Conservation (phyloP, 2,888 invertebrate genomes). For the Sialis lutaria region DNA sequence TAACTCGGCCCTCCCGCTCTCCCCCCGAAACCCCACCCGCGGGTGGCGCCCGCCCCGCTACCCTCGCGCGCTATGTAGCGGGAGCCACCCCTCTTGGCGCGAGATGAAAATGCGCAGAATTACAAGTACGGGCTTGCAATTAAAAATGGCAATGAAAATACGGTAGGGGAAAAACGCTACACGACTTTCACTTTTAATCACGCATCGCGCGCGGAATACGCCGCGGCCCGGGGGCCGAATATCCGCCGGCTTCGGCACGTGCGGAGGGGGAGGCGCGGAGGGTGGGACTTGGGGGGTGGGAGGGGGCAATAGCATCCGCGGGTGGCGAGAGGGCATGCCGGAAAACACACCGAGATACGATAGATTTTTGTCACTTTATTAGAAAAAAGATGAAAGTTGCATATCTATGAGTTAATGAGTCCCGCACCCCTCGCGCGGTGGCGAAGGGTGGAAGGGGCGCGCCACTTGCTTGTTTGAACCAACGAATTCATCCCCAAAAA, state of each 20-base stretch:
- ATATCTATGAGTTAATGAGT: conserved; percentile 48
- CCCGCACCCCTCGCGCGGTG: conserved; percentile 12
- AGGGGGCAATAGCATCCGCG: conserved; percentile 16
- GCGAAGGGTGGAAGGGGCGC: conserved; percentile 14
- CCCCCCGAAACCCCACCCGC: conserved; percentile 7
- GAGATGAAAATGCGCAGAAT: conserved; percentile 40
- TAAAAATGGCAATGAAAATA: conserved; percentile 30
- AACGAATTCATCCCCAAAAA: conserved; percentile 64
- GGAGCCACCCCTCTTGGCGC: conserved; percentile 13
- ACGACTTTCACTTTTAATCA: conserved; percentile 5
- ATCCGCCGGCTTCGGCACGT: conserved; percentile 12
- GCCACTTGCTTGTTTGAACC: conserved; percentile 21
- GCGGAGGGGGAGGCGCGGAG: conserved; percentile 12
- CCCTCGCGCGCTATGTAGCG: conserved; percentile 14
- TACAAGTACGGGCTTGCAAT: conserved; percentile 37
- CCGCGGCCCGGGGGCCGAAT: conserved; percentile 7
- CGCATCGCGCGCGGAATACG: not conserved
- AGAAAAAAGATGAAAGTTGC: conserved; percentile 41
- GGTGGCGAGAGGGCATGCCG: conserved; percentile 14
- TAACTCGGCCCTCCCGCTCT: conserved; percentile 17
- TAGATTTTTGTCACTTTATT: not conserved
- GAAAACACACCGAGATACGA: not conserved
- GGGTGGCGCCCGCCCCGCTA: conserved; percentile 21
- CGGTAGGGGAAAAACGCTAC: conserved; percentile 9
- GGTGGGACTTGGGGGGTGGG: conserved; percentile 3